A percentile compares a stretch with the other conserved stretches of the same genome.
Conservation (phyloP, 2,797 vertebrate species). For the Tadarida brasiliensis region DNA sequence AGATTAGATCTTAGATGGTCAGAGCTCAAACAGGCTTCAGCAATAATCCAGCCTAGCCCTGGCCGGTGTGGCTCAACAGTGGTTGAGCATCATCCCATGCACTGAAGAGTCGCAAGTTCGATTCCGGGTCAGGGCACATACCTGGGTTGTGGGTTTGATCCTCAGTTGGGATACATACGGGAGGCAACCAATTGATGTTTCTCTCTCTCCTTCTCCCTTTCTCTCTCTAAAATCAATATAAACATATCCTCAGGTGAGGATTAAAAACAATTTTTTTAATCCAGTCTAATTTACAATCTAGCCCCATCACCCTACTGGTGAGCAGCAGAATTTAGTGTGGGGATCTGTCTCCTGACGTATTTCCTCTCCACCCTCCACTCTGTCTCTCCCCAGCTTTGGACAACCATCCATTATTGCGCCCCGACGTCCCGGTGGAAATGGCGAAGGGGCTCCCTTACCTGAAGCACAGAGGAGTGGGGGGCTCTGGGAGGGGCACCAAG, state of each 20-base stretch:
- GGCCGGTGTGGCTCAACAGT: background rate
- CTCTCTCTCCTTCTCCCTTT: background rate
- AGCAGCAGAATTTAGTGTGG: background rate
- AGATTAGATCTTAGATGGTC: background rate
- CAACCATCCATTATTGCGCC: background rate
- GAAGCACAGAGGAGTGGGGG: background rate
- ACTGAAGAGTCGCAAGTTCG: background rate
- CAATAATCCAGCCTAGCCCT: background rate
- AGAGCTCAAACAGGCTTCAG: background rate
- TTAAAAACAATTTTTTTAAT: background rate
- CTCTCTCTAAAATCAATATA: background rate
- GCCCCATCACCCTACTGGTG: background rate
- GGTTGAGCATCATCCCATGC: background rate
- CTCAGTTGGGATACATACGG: background rate
- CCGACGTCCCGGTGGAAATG: background rate
- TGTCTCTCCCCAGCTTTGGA: background rate
- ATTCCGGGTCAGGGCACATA: background rate
- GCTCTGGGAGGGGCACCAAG: background rate
- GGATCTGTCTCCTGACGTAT: background rate
- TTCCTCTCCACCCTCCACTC: background rate
- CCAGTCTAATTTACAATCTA: background rate
- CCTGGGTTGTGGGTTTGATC: background rate
- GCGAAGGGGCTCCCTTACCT: background rate
- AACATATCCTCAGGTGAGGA: background rate
- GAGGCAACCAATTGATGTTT: background rate